Evolutionary conservation across 2,113 vertebrate genomes (phyloP), one percentile per base, ranked within the genome.

Genomic region (Laterallus jamaicensis): DNA sequence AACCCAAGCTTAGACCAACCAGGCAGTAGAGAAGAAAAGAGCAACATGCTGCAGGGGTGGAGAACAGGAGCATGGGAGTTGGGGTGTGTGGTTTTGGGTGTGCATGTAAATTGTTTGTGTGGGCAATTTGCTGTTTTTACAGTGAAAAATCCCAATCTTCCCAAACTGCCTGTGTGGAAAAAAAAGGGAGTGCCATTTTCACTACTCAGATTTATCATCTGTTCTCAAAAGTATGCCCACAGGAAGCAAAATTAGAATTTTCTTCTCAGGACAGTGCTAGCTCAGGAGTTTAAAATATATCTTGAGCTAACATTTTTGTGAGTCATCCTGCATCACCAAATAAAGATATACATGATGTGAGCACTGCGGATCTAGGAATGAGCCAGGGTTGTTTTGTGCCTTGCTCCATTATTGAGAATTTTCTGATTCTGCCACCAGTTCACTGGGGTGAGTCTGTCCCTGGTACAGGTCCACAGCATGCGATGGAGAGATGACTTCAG

Each of bases 141-240:
- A 94, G 81, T 82, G 58, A 95, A 96, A 96, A 95, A 87, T 87
- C 44, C 70, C 63, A 69, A 90, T 92, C 77, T 44, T 91, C 86
- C 80, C 40, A 82, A 96, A 84, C 81, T 92, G 90, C 44, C 54
- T 63, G 13, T 66, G 55, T 89, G 92, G 86, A 95, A 94, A 94
- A 94, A 80, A 82, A 78, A 66, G 28, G 31, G 24, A 86, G 62
- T 73, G 52, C 82, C 92, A 84, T 95, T 95, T 92, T 87, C 77
- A 81, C 93, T 94, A 94, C 88, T 94, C 52, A 88, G 71, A 96
- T 96, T 97, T 94, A 82, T 95, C 95, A 89, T 91, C 91, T 92
- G 21, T 83, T 95, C 60, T 94, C 9, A 1, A 91, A 96, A 92
- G 82, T 89, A 76, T 92, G 95, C 95, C 95, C 93, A 94, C 93